Base-by-base conservation (phyloP, 1,140 invertebrate species). In the Lepidurus apus region DNA sequence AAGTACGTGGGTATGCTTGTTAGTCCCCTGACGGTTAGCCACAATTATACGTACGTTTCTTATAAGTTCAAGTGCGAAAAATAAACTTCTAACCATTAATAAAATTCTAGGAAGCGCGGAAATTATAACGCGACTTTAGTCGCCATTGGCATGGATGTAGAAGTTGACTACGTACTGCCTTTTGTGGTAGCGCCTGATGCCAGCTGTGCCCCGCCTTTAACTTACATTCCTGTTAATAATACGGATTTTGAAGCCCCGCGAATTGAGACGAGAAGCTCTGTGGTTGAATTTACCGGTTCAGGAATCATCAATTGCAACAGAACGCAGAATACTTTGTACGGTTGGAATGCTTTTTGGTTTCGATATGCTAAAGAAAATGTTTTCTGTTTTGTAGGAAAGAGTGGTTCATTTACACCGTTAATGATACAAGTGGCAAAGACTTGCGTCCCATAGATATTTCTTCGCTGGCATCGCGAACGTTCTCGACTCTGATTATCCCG, bases 161-260 rank as follows among this genome's bases (percentile, higher is more conserved):
- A 77, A 65, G 82, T 81, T 74, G 78, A 79, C 13, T 77, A 79
- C 7, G 76, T 83, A 13, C 42, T 77, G 9, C 79, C 79, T 26
- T 75, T 85, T n/a, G 78, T 82, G 1, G 82, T 82, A 17, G 76
- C 80, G 45, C 83, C 83, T 0, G 76, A 80, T 43, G 83, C 85
- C 1, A 75, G 77, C 10, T 86, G 85, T 78, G 79, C 77, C 0
- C 76, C 79, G 0, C 83, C 82, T 9, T 78, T 81, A 11, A 65
- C 82, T 3, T 84, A 83, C 74, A 80, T 76, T 11, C 81, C 17
- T 42, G 81, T n/a, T 26, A 44, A 42, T 79, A 82, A 26, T 75
- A 84, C 80, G 76, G 78, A 78, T 74, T 79, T 17, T 81, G 65
- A 34, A 81, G 81, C 26, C 74, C 73, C 34, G 53, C 80, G 34